Evolutionary conservation across 2,113 vertebrate genomes (phyloP).

Genomic region (Caretta caretta): DNA sequence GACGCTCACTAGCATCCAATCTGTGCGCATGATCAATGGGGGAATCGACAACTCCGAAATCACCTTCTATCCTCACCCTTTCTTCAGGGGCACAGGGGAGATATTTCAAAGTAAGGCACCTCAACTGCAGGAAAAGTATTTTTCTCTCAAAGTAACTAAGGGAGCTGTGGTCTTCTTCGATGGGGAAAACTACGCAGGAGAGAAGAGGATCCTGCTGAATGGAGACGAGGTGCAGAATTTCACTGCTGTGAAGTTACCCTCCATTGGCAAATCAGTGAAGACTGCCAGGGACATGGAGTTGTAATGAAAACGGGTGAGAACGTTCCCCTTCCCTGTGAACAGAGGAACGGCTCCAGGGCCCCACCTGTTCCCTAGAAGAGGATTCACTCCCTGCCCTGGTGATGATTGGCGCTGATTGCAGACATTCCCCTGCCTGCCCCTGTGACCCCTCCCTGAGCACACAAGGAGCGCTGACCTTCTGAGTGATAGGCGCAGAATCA

Average conservation of each 20-base stretch:
- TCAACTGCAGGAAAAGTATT: fast-evolving
- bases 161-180: background rate
- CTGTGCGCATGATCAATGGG: fast-evolving
- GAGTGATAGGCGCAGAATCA: no score
- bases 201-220: background rate
- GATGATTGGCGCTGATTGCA: no score
- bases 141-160: fast-evolving
- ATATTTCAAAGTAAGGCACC: fast-evolving
- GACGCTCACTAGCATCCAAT: background rate
- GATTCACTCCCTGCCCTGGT: no score
- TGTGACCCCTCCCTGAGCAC: no score
- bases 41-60: background rate
- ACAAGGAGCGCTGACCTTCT: no score
- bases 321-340: fast-evolving
- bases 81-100: fast-evolving
- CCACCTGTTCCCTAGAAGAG: no score
- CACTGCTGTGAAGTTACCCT: background rate
- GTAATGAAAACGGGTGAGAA: background rate
- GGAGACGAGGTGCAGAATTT: background rate
- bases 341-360: background rate
- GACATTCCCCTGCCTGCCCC: no score
- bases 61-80: background rate
- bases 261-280: background rate
- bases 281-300: fast-evolving
- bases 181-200: fast-evolving